Base-by-base conservation (phyloP, 2,888 invertebrate species). In the Cosmia trapezina region DNA sequence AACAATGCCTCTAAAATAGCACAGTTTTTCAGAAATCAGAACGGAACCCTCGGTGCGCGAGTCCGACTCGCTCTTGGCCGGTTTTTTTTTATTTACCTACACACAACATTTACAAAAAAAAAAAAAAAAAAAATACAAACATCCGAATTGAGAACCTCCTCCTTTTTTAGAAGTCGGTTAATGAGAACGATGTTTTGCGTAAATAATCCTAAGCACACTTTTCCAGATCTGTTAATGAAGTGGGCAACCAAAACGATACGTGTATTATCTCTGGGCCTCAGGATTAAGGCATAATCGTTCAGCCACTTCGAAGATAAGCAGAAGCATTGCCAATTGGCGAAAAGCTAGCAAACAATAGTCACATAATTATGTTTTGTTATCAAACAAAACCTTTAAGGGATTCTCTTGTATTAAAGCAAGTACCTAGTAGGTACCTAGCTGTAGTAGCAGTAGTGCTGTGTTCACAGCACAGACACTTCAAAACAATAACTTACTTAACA, bases 31-130 rank as follows among this genome's bases (percentile, higher is more conserved):
- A n/a, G n/a, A n/a, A n/a, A n/a, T n/a, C n/a, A n/a, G n/a, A n/a
- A n/a, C n/a, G n/a, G n/a, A n/a, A n/a, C n/a, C n/a, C n/a, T n/a
- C n/a, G n/a, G n/a, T n/a, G n/a, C n/a, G n/a, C n/a, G n/a, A n/a
- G n/a, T n/a, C n/a, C n/a, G n/a, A n/a, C n/a, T n/a, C n/a, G n/a
- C n/a, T n/a, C n/a, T n/a, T n/a, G n/a, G n/a, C n/a, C n/a, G n/a
- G n/a, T n/a, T n/a, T 28, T 28, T 37, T 72, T 62, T 63, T 51
- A 43, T 62, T 61, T 59, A n/a, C n/a, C n/a, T n/a, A 33, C 22
- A 17, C 1, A 9, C 33, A n/a, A 2, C 14, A 43, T 59, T 28
- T 41, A 60, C 14, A 43, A 60, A 4, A 64, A n/a, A n/a, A n/a
- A n/a, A n/a, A n/a, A n/a, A n/a, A n/a, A n/a, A n/a, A n/a, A n/a